Evolutionary conservation across 2,888 invertebrate species (phyloP).

Genomic region (Eugnorisma glareosa): DNA sequence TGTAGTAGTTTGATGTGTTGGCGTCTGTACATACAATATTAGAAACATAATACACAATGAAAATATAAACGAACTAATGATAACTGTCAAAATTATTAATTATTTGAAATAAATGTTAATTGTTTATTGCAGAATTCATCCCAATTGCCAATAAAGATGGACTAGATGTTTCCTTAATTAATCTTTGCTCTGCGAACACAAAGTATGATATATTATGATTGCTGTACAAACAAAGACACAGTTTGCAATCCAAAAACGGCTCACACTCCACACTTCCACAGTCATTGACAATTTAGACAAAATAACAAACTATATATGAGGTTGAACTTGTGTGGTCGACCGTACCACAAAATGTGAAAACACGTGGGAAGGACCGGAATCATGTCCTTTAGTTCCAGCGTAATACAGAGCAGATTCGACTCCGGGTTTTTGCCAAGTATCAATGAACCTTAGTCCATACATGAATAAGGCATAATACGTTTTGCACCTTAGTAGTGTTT

Average conservation of each 20-base stretch:
- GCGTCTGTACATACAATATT: no score
- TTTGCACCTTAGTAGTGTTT: constrained; percentile 12
- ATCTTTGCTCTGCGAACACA: not conserved
- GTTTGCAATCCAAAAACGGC: constrained; percentile 1
- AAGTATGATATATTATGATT: not conserved
- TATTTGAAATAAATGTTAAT: constrained; percentile 4
- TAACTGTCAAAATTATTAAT: constrained; percentile 6
- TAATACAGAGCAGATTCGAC: constrained; percentile 48
- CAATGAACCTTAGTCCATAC: constrained; percentile 27
- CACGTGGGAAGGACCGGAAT: constrained; percentile 79
- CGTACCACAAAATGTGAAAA: constrained; percentile 68
- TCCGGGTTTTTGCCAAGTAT: constrained; percentile 24
- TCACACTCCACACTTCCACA: not conserved
- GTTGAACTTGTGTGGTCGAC: constrained; percentile 65
- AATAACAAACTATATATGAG: constrained; percentile 51
- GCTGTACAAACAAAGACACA: not conserved
- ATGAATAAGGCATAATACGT: constrained; percentile 35
- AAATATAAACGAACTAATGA: constrained; percentile 7
- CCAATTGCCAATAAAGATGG: not conserved
- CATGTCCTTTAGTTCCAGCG: constrained; percentile 69
- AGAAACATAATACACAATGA: not conserved
- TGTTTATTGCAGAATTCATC: not conserved
- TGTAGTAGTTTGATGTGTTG: no score
- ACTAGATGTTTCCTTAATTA: not conserved
- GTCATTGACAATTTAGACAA: constrained; percentile 2